A percentile compares a stretch with the other conserved stretches of the same genome.
These are phyloP conservation scores for Pipistrellus nathusii DNA, from an alignment of 2,797 vertebrate species.

Conservation along the genomic window DNA sequence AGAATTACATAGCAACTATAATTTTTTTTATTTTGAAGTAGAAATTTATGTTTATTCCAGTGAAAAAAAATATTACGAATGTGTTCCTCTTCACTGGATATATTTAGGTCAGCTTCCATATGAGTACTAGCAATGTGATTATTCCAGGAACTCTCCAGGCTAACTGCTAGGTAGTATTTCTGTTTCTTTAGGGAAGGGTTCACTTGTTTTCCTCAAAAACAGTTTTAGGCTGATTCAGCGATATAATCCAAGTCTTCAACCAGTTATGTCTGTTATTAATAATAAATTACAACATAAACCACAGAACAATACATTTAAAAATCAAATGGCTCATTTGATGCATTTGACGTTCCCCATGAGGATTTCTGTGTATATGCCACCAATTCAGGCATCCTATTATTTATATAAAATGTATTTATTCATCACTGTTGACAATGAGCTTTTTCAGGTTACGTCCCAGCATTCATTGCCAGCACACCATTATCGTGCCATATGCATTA, in stretches of 20 bases:
- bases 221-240: neutral
- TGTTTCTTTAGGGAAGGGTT: neutral
- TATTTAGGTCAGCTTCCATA: accelerated
- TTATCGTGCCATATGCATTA: neutral
- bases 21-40: neutral
- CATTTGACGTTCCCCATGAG: neutral
- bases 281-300: slow-evolving; percentile 50
- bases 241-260: neutral
- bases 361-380: neutral
- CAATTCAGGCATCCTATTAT: neutral
- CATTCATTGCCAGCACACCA: neutral
- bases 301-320: slow-evolving; percentile 26
- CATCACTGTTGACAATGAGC: neutral
- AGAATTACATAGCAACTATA: neutral
- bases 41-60: neutral
- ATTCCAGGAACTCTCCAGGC: no score
- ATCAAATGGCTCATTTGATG: neutral
- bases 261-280: slow-evolving; percentile 40
- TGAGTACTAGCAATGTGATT: neutral
- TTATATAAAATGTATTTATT: slow-evolving; percentile 8
- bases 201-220: neutral
- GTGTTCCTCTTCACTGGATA: neutral
- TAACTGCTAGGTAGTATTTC: neutral
- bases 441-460: neutral
- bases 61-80: neutral